phyloP scores from a whole-genome alignment of 2,797 vertebrate genomes.

The Carapus acus region DNA sequence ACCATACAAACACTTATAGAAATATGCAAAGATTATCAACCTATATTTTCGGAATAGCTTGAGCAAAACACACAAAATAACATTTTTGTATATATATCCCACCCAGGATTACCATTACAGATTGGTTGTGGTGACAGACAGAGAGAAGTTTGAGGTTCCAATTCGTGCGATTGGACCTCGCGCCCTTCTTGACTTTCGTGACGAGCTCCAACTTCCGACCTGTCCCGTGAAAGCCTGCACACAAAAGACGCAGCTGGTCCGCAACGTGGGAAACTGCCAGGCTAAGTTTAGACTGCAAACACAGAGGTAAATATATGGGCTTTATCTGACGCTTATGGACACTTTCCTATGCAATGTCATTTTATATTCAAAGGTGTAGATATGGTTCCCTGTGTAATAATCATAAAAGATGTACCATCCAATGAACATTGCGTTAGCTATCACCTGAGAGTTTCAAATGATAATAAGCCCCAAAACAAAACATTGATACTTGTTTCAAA shows the following conservation, averaged over 20 bases:
- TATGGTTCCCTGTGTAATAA: no score
- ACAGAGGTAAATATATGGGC: constrained; percentile 62
- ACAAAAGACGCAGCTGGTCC: constrained; percentile 78
- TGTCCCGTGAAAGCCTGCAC: constrained; percentile 81
- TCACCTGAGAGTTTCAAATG: no score
- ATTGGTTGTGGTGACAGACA: constrained; percentile 80
- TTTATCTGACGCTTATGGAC: background rate
- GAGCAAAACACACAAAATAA: no score
- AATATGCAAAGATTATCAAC: background rate
- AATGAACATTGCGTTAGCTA: no score
- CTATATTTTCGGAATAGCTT: no score
- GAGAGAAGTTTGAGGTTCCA: constrained; percentile 83
- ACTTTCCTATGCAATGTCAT: background rate
- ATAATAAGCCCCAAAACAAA: no score
- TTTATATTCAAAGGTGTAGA: background rate
- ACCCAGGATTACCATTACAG: constrained; percentile 81
- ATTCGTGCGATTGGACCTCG: constrained; percentile 80
- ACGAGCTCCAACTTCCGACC: constrained; percentile 73
- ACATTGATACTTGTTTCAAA: no score
- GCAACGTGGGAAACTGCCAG: constrained; percentile 75
- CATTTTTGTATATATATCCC: background rate
- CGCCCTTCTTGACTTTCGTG: constrained; percentile 82
- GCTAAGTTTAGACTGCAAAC: constrained; percentile 75
- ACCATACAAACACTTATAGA: background rate
- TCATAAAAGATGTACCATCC: no score